Evolutionary conservation across 2,888 invertebrate species (phyloP), one percentile per base, ranked within the genome.

Genomic region (Spodoptera picta): DNA sequence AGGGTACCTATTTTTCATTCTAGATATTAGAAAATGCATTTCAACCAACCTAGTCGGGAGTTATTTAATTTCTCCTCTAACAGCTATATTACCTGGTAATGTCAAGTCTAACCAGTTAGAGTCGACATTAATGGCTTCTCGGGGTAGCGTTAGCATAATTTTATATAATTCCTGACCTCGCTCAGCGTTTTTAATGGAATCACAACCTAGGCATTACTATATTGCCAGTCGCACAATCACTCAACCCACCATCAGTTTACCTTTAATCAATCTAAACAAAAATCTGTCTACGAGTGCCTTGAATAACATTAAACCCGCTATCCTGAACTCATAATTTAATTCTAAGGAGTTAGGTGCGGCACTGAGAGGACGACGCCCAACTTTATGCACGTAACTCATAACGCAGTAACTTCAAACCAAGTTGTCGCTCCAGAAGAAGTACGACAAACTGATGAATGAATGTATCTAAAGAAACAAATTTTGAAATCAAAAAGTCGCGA

Each of bases 401-500:
- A 71, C 49, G 63, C 46, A 73, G 55, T 73, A 62, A 74, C 63
- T 66, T 56, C 41, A 43, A 27, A 67, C 50, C 64, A 73, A 72
- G 60, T 70, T 69, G 57, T 70, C 69, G 52, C 69, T 67, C 70
- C 65, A 60, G 43, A 68, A 60, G 70, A 69, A 75, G 65, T 56
- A 55, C 65, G 60, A 59, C 59, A 41, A 48, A 41, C 55, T 74
- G 76, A 74, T 74, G 63, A 78, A 77, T 79, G 77, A 75, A 72
- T 75, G 69, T 77, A 71, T 75, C 73, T 72, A 72, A 78, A 78
- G 75, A 81, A 81, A 83, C 81, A 75, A 81, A 81, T 79, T 75
- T 79, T 60, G 60, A 75, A 82, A 83, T 81, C 82, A 81, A 84
- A 83, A 76, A 76, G 82, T 82, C 84, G 64, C 83, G 63, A 75